Conservation (phyloP, 2,797 vertebrate species). For the Pipistrellus pygmaeus region DNA sequence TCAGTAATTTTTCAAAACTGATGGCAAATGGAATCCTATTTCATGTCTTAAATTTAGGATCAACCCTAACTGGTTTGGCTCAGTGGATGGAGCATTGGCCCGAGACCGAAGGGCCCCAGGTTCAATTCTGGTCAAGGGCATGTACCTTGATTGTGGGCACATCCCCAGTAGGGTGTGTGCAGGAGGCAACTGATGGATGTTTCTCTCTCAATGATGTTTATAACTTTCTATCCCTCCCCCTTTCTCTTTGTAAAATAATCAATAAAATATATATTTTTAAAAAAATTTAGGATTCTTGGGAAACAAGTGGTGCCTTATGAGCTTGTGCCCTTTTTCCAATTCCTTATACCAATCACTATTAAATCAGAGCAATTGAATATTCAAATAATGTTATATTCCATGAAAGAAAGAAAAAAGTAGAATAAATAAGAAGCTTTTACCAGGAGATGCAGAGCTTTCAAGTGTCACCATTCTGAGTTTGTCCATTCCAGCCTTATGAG, state of each 20-base stretch:
- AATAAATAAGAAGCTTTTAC: conserved; percentile 67
- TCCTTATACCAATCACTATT: neutral
- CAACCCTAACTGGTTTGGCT: no score
- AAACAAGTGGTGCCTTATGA: neutral
- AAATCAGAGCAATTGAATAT: neutral
- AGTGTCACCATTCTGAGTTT: conserved; percentile 56
- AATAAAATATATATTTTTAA: no score
- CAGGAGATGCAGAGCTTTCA: conserved; percentile 54
- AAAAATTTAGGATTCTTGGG: neutral
- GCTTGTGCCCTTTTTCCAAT: neutral
- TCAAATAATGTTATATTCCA: neutral
- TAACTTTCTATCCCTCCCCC: no score
- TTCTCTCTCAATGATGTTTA: no score
- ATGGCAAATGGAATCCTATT: neutral
- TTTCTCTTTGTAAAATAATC: no score
- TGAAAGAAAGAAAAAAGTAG: neutral
- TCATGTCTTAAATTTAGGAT: neutral
- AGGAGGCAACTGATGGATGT: no score
- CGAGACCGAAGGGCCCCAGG: no score
- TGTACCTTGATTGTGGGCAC: no score
- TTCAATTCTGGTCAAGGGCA: no score
- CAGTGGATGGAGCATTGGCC: no score
- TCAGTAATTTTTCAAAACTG: neutral
- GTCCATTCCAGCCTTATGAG: conserved; percentile 17
- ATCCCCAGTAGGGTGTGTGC: no score